Evolutionary conservation across 1,140 invertebrate species (phyloP), one percentile per base, ranked within the genome.

Genomic region (Spodoptera litura): DNA sequence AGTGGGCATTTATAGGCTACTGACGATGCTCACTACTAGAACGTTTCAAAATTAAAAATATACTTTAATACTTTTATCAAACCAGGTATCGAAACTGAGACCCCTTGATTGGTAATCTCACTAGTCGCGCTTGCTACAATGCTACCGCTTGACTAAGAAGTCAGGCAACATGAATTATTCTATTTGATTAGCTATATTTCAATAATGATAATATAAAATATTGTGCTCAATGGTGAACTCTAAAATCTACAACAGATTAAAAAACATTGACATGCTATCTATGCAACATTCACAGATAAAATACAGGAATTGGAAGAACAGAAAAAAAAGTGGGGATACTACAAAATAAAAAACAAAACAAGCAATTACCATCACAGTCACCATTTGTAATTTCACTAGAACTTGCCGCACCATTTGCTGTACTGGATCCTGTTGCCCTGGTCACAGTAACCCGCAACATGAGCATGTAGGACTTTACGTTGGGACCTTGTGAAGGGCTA

Each of bases 401-500:
- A 53, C 87, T 95, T 74, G 91, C 84, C 81, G 89, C 91, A 79
- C 95, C 95, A 84, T 90, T 93, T 3, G 81, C 61, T 20, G 73
- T 82, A 53, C 31, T 78, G 44, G 80, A 84, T 4, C 79, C 76
- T 8, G 87, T 81, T 5, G 88, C 82, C 55, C 86, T 89, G 44
- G 92, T 93, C 27, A 95, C 91, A 12, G 93, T 96, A 52, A 98
- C 98, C 87, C 97, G 96, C 80, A 99, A 95, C 84, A 98, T 95
- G 58, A 99, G 95, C 93, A 98, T 97, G 88, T 98, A 98, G 0
- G 98, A 98, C 91, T 98, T 98, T 13, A 98, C 97, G 85, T 98
- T 96, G 84, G 98, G 97, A 51, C 98, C 98, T 83, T 97, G 96
- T 44, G 96, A 96, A 44, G 97, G 96, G 83, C 96, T 97, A 94